Evolutionary conservation across 2,113 vertebrate genomes (phyloP), one percentile per base, ranked within the genome.

Genomic region (Rhea americana): DNA sequence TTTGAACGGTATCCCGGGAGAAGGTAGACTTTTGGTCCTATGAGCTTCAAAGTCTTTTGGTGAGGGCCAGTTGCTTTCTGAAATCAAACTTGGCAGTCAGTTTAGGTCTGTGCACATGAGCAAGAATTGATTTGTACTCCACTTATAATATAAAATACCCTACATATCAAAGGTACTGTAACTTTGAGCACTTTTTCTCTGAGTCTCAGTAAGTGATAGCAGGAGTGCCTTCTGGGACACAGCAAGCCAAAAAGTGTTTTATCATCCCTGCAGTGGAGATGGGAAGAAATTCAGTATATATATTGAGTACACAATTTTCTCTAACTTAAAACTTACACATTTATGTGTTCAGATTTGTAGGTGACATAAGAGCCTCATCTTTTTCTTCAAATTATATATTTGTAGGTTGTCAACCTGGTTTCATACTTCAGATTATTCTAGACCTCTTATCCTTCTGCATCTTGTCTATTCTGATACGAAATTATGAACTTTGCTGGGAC

Each of bases 141-240:
- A 18, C 67, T 50, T 81, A 32, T 72, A 65, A 41, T 56, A 65
- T 70, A 62, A 81, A 78, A 81, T 71, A 75, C 20, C 32, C 5
- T 78, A 15, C 15, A 21, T 22, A 68, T 86, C 80, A 37, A 75
- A 94, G 41, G 65, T 91, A 86, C 80, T 93, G 89, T 91, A 85
- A 45, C 56, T 91, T 15, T 53, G 35, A 80, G 55, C 66, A 62
- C 67, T 90, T 88, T 82, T 68, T 37, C 37, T 45, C 61, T 50
- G 50, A 51, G 28, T 86, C 73, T 87, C 79, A 45, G 11, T 43
- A 74, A 80, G 51, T 25, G 45, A 11, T 50, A 90, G 53, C 59
- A 86, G 12, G 37, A 79, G 56, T 83, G 51, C 20, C 43, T 91
- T 78, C 73, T 90, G 87, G 91, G 65, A 43, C 25, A 56, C 41